phyloP scores from a whole-genome alignment of 2,797 vertebrate species.

The Anolis apletophallus region DNA sequence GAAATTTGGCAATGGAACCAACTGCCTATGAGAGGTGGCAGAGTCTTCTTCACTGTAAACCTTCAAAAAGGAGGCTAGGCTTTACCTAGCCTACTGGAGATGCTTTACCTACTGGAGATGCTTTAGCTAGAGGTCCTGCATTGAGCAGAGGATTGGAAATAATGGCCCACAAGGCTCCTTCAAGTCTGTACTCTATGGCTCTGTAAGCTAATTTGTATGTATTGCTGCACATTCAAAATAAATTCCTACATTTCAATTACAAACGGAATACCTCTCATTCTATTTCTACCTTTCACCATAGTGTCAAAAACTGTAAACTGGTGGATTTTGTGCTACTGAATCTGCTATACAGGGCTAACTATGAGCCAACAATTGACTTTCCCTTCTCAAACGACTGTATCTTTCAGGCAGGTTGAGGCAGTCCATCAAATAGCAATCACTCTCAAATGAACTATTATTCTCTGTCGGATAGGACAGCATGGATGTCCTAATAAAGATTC shows the following conservation, averaged over 20 bases:
- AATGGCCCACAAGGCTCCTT: no score
- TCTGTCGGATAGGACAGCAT: background rate
- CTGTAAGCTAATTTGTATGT: background rate
- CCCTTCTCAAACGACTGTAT: background rate
- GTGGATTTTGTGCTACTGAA: background rate
- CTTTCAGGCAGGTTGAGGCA: background rate
- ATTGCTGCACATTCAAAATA: background rate
- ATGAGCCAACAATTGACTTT: no score
- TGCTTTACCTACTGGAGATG: no score
- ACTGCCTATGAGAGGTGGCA: no score
- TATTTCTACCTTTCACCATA: background rate
- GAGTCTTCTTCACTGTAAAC: no score
- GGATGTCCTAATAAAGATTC: background rate
- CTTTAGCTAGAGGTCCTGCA: no score
- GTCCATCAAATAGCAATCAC: background rate
- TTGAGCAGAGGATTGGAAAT: no score
- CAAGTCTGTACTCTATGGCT: background rate
- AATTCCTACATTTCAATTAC: background rate
- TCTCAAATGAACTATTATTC: background rate
- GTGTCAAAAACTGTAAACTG: background rate
- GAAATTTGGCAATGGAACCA: no score
- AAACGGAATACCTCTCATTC: background rate
- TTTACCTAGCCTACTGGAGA: no score
- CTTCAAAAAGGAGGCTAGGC: no score
- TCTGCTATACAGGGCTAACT: background rate